A percentile compares a stretch with the other conserved stretches of the same genome.
phyloP scores from a whole-genome alignment of 2,888 invertebrate species.

The Cephalotes varians region DNA sequence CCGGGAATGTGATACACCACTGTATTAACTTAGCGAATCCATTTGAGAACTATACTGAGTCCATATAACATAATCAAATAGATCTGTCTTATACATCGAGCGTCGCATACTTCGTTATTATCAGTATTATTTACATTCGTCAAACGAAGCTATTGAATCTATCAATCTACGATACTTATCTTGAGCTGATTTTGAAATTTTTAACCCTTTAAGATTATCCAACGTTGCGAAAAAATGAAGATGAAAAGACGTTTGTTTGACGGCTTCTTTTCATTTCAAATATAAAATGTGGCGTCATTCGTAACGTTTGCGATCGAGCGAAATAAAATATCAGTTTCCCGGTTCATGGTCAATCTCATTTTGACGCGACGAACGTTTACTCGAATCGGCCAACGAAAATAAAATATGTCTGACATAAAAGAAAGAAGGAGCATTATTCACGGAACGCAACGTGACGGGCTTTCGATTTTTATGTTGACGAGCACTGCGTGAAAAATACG shows the following conservation, averaged over 20 bases:
- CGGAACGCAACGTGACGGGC: not conserved
- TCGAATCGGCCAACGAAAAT: not conserved
- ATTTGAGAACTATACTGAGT: not conserved
- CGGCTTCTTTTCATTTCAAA: not conserved
- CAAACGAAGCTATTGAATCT: not conserved
- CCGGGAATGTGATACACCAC: constrained; percentile 23
- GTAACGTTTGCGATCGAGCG: not conserved
- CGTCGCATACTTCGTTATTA: not conserved
- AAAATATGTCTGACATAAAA: not conserved
- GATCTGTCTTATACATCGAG: not conserved
- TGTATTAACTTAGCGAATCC: constrained; percentile 28
- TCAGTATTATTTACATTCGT: not conserved
- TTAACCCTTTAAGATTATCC: not conserved
- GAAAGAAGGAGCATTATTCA: not conserved
- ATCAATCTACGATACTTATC: not conserved
- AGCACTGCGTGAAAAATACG: not conserved
- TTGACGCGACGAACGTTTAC: constrained; percentile 19
- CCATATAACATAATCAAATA: not conserved
- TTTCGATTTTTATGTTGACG: not conserved
- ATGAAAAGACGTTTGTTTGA: not conserved
- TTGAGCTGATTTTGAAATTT: not conserved
- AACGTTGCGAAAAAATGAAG: not conserved
- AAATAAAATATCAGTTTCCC: constrained; percentile 3
- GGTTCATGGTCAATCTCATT: constrained; percentile 8
- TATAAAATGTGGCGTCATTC: not conserved